Evolutionary conservation across 2,888 invertebrate species (phyloP), one percentile per base, ranked within the genome.

Genomic region (Teleogryllus oceanicus): DNA sequence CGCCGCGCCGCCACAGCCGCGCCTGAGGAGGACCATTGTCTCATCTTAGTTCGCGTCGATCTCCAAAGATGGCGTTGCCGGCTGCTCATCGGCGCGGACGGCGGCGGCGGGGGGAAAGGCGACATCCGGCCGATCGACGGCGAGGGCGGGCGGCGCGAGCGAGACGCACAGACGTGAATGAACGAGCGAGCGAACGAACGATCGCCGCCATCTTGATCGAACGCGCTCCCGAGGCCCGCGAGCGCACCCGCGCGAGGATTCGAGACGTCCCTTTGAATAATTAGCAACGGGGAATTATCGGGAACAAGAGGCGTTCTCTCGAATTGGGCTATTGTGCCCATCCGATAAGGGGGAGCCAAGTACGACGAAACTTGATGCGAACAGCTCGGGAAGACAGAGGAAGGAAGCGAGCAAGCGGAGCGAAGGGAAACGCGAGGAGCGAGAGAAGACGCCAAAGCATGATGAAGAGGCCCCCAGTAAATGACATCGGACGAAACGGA

Each of bases 121-220:
- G 37, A 37, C 37, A 37, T 37, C 37, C 37, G 62, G 62, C 13
- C 62, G n/a, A n/a, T 62, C 62, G 62, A n/a, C 62, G 62, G 8
- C n/a, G 62, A 12, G 8, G 13, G 62, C 16, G 62, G n/a, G 21
- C 21, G 11, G 62, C 24, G 37, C 50, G 79, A 37, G 50, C 20
- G 50, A 21, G 62, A 62, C 62, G n/a, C 62, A 62, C 13, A 62
- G 62, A 62, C 62, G 62, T n/a, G n/a, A 62, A 62, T n/a, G 62
- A 62, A 62, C 62, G 62, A 62, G 16, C 62, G 62, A 62, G 62
- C 62, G 62, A 18, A 3, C n/a, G 62, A 62, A 8, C 62, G 62
- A 62, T 62, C 62, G 62, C 62, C 62, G 62, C 62, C 62, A 62
- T 62, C 62, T 62, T 62, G 62, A 62, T 62, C 62, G 62, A 62